Conservation (phyloP, 2,797 vertebrate species). For the Rhinogobio ventralis region DNA sequence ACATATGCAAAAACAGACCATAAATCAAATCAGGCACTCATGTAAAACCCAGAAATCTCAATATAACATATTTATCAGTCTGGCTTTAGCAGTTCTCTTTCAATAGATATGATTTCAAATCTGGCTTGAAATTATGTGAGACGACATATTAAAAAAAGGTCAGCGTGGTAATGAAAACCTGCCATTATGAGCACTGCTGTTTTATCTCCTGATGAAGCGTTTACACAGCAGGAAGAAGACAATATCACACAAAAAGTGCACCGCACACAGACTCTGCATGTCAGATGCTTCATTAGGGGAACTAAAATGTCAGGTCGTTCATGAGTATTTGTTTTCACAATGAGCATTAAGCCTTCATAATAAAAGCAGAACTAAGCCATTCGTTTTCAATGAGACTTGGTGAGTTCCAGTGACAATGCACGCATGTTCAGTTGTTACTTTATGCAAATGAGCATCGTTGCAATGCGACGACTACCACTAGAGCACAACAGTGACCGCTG, state of each 20-base stretch:
- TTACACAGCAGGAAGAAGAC: slow-evolving; percentile 21
- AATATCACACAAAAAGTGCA: slow-evolving; percentile 17
- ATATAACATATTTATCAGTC: not conserved
- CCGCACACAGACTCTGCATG: not conserved
- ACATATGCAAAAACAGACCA: slow-evolving; percentile 35
- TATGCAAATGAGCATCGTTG: not conserved
- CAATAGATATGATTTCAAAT: not conserved
- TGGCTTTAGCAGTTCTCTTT: not conserved
- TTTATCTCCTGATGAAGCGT: slow-evolving; percentile 7
- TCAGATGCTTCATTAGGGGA: slow-evolving; percentile 18
- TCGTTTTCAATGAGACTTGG: not conserved
- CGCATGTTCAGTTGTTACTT: not conserved
- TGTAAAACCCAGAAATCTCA: not conserved
- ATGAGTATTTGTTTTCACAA: slow-evolving; percentile 27
- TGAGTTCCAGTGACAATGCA: not conserved
- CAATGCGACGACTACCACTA: not conserved
- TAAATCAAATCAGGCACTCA: slow-evolving; percentile 16
- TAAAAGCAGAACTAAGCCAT: not conserved
- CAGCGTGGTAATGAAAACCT: slow-evolving; percentile 15
- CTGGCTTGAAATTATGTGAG: not conserved
- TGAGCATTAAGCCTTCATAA: not conserved
- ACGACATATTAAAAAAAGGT: not conserved
- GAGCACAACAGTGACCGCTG: not conserved
- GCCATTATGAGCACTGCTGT: not conserved
- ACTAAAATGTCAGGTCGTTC: slow-evolving; percentile 37